Conservation (phyloP, 2,797 vertebrate genomes). For the Syndactyla subalaris region DNA sequence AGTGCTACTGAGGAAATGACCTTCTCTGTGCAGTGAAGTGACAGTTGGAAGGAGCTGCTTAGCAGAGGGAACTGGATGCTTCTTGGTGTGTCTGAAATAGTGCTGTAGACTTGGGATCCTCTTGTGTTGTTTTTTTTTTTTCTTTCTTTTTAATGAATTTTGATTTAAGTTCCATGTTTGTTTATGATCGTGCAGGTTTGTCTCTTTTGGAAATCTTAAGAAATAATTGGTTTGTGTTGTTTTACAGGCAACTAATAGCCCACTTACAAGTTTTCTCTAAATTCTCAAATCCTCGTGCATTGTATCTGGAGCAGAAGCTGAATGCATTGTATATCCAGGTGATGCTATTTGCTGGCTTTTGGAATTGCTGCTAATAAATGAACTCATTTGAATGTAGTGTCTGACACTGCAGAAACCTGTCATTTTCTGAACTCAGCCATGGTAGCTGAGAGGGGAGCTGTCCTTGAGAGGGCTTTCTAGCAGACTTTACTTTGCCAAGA, state of each 20-base stretch:
- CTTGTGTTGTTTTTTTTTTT: neutral
- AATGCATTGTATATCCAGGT: conserved; percentile 91
- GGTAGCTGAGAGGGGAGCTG: neutral
- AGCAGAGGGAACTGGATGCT: neutral
- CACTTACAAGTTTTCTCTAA: conserved; percentile 94
- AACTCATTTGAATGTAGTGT: neutral
- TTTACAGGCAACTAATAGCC: conserved; percentile 87
- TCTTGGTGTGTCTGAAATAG: neutral
- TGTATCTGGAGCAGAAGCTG: conserved; percentile 90
- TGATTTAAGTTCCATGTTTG: neutral
- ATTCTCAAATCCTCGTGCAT: conserved; percentile 91
- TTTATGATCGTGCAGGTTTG: neutral
- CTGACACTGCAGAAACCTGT: neutral
- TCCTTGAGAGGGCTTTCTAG: neutral
- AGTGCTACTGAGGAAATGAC: neutral
- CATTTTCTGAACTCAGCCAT: neutral
- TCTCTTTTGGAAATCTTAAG: neutral
- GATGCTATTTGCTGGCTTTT: neutral
- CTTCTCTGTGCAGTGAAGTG: neutral
- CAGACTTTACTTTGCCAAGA: neutral
- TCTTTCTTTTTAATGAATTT: neutral
- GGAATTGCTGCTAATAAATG: neutral
- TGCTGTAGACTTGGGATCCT: neutral
- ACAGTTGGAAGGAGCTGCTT: neutral
- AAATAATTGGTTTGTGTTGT: neutral